Base-by-base conservation (phyloP, 2,888 invertebrate genomes). In the Boloria selene region DNA sequence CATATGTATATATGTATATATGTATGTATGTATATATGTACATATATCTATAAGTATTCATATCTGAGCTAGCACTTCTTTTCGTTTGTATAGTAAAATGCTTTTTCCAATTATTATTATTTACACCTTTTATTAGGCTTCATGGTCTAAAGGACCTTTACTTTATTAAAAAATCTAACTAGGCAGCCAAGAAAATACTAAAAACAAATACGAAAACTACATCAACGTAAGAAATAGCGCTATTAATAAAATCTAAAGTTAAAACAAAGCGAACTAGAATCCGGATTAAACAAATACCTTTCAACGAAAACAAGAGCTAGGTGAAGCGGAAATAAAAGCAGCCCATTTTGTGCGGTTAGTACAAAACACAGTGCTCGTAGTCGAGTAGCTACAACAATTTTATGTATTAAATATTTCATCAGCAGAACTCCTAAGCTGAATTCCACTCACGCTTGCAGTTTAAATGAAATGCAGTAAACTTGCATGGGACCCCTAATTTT, bases 331-430 rank as follows among this genome's bases (percentile, higher is more conserved):
- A 63, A 56, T 63, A 56, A 56, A 63, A 50, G 44, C 44, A 50
- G 56, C 31, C 50, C 63, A 63, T 63, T 56, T 63, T 44, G 49
- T 22, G 26, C 49, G 50, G 50, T 61, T 42, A 61, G 60, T 31
- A 55, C 65, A 18, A 68, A 60, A 67, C 59, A 64, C 22, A 54
- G 31, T 22, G 26, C 49, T 13, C 49, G 18, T 42, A 50, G 49
- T 38, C 31, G 31, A 10, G 31, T 7, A 38, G 17, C 51, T 47
- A 18, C 45, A 64, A 61, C 64, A 65, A 62, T 67, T 62, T 47
- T 55, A 64, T 61, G 67, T 64, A 70, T 62, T 67, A 70, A 69
- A 67, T 67, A 67, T 65, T 67, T 65, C 64, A 70, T 67, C 69
- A 65, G 67, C 45, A 13, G 17, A 45, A 65, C 62, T 65, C 54